These are phyloP conservation scores for Sciaenops ocellatus DNA, from an alignment of 2,797 vertebrate genomes.

Conservation along the genomic window DNA sequence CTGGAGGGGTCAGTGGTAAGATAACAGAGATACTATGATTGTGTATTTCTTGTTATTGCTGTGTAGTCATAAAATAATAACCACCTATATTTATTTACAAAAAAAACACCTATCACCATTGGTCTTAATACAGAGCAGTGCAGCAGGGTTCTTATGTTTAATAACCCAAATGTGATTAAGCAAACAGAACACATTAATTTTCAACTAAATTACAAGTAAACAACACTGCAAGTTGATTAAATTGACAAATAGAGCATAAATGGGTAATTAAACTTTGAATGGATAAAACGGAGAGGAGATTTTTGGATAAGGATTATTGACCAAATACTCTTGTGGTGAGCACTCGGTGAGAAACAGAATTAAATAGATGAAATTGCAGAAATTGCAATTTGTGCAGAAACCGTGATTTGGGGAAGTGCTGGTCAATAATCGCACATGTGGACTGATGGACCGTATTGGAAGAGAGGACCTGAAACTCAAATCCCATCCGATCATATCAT, in stretches of 20 bases:
- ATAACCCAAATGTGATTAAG: conserved; percentile 9
- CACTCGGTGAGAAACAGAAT: neutral
- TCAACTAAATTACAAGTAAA: neutral
- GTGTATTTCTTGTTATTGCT: neutral
- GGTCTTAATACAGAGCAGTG: conserved; percentile 1
- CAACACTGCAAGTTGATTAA: neutral
- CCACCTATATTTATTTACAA: neutral
- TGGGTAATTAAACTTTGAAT: neutral
- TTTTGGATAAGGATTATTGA: neutral
- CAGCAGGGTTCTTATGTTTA: neutral
- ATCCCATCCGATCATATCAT: neutral
- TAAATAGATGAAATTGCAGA: too few relatives aligned
- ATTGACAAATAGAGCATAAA: neutral
- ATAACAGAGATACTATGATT: neutral
- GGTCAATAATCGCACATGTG: neutral
- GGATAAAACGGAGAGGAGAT: neutral
- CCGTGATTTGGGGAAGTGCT: neutral
- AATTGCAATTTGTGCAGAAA: neutral
- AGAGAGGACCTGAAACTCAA: neutral
- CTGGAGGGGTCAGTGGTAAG: neutral
- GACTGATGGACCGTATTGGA: neutral
- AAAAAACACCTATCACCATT: neutral
- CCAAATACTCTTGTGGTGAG: neutral
- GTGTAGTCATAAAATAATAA: neutral
- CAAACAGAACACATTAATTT: conserved; percentile 8